phyloP scores from a whole-genome alignment of 2,888 invertebrate species.

The Trichopoda pennipes region DNA sequence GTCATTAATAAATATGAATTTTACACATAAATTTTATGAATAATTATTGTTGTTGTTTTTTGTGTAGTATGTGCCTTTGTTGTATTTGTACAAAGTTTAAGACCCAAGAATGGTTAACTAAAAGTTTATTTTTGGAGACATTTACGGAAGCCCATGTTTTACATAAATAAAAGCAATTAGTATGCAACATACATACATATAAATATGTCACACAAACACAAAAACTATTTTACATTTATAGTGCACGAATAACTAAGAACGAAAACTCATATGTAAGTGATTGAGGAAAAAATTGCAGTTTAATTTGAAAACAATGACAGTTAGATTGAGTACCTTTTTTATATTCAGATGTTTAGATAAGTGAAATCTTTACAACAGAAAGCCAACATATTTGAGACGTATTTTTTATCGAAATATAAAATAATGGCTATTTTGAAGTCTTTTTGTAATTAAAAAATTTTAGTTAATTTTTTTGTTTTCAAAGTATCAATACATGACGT shows the following conservation, averaged over 20 bases:
- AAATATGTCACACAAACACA: neutral
- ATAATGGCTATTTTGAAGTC: no score
- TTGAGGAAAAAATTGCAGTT: neutral
- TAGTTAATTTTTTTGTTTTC: no score
- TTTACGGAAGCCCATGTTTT: slow-evolving; percentile 52
- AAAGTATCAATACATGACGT: no score
- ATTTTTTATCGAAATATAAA: no score
- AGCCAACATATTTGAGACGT: no score
- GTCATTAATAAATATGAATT: slow-evolving; percentile 43
- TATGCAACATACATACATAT: slow-evolving; percentile 36
- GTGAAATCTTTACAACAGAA: neutral
- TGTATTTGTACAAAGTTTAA: slow-evolving; percentile 27
- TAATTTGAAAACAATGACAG: neutral
- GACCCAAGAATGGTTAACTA: slow-evolving; percentile 17
- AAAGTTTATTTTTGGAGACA: slow-evolving; percentile 38
- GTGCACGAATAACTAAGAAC: neutral
- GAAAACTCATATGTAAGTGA: neutral
- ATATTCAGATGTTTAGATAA: neutral
- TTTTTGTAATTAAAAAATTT: no score
- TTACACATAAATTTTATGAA: slow-evolving; percentile 59
- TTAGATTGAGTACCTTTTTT: no score
- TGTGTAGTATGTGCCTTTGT: neutral
- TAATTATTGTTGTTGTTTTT: slow-evolving; percentile 56
- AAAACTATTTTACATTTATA: neutral
- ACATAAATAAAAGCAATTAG: slow-evolving; percentile 47